phyloP scores from a whole-genome alignment of 2,888 invertebrate genomes.

The Drosophila stalkeri region DNA sequence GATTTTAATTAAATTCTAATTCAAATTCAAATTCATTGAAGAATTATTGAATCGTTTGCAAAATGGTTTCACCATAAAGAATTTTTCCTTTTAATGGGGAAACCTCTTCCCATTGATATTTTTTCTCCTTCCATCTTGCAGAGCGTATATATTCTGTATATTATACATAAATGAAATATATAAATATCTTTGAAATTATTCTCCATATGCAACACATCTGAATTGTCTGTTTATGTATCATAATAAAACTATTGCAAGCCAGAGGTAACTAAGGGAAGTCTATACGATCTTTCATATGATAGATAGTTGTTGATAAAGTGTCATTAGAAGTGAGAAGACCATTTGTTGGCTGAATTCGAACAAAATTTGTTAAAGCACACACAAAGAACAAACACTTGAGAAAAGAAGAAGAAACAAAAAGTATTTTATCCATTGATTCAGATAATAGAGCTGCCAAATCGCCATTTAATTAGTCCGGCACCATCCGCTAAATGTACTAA shows the following conservation, averaged over 20 bases:
- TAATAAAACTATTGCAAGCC: no score
- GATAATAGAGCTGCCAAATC: slow-evolving; percentile 21
- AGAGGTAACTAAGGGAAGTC: no score
- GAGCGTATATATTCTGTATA: no score
- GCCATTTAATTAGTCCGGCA: slow-evolving; percentile 2
- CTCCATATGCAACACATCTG: no score
- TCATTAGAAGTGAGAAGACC: not conserved
- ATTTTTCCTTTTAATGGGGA: not conserved
- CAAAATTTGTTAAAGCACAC: slow-evolving; percentile 71
- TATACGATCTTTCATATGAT: no score
- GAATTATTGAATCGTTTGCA: not conserved
- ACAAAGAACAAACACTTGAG: slow-evolving; percentile 4
- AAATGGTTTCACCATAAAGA: not conserved
- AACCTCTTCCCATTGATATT: not conserved
- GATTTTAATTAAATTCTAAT: slow-evolving; percentile 45
- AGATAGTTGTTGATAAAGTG: no score
- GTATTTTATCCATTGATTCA: slow-evolving; percentile 21
- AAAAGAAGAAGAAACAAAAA: not conserved
- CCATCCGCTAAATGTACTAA: slow-evolving; percentile 21
- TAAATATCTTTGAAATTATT: no score
- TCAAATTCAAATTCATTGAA: not conserved
- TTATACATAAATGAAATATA: no score
- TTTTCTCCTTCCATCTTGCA: no score
- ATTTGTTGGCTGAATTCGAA: slow-evolving; percentile 57
- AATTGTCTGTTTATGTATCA: no score